Evolutionary conservation across 2,113 vertebrate genomes (phyloP), one percentile per base, ranked within the genome.

Genomic region (Meleagris gallopavo): DNA sequence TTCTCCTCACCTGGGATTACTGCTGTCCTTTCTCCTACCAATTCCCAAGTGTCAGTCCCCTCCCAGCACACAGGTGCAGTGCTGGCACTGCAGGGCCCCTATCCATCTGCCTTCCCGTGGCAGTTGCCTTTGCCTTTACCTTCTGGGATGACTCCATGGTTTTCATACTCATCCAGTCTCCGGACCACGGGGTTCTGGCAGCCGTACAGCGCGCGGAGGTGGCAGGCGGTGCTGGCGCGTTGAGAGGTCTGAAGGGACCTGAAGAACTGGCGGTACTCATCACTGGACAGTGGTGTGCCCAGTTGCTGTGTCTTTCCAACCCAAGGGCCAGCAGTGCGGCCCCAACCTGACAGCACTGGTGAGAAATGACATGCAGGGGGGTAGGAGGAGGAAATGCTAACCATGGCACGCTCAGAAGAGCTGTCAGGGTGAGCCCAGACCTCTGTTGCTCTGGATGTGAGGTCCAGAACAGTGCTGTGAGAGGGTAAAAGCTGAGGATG

Each of bases 191-290:
- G 30, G 21, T 97, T 64, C 62, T 85, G 55, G 83, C 97, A 97
- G 87, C 97, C 95, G 0, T 93, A 93, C 50, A 91, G 43, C 2
- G 5, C 30, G 4, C 93, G 94, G 24, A 96, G 70, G 40, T 69
- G 29, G 85, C 97, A 97, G 79, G 50, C 76, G 10, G 73, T 52
- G 29, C 36, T 85, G 76, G 66, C 85, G 0, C 17, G 92, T 30
- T 2, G 66, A 32, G 84, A 74, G 1, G 4, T 17, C 24, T 0
- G 25, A 16, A 97, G 82, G 45, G 57, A 67, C 41, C 29, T 71
- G 93, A 97, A 96, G 92, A 97, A 96, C n/a, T 80, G 30, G 2
- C 6, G 40, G 34, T 96, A 97, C 65, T 97, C 97, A 11, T 72
- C 60, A 25, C 91, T 8, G 0, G 96, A 96, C 30, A 97, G 96